Evolutionary conservation across 2,888 invertebrate genomes (phyloP).

Genomic region (Eristalinus aeneus): DNA sequence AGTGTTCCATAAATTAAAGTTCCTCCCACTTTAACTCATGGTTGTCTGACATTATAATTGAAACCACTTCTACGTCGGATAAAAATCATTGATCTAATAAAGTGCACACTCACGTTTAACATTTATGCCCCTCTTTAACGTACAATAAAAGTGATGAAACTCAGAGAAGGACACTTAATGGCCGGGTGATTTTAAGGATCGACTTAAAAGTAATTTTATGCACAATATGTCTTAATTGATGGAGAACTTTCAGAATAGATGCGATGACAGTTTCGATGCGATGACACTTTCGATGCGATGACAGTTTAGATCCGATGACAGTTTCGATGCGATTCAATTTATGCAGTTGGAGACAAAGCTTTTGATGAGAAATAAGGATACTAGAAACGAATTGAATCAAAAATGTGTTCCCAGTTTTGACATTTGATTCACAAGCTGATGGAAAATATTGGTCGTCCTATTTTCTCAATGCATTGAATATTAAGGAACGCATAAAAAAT

Average conservation of each 20-base stretch:
- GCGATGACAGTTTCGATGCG: too few species aligned
- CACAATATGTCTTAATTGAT: background rate
- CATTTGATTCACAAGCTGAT: too few species aligned
- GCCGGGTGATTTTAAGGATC: background rate
- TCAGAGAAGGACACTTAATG: background rate
- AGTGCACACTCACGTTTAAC: background rate
- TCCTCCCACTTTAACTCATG: background rate
- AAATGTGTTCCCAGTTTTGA: too few species aligned
- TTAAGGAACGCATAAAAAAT: too few species aligned
- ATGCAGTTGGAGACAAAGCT: too few species aligned
- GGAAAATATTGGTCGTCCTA: too few species aligned
- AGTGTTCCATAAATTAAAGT: background rate
- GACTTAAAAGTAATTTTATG: background rate
- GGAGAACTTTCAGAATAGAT: background rate
- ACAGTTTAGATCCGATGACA: too few species aligned
- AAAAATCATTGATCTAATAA: constrained; percentile 3
- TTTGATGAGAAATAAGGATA: too few species aligned
- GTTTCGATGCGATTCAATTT: too few species aligned
- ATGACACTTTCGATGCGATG: too few species aligned
- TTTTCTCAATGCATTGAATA: too few species aligned
- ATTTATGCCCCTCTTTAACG: background rate
- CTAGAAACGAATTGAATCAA: too few species aligned
- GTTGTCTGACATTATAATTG: background rate
- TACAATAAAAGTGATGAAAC: background rate
- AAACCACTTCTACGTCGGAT: background rate